Percentiles rank a stretch among this genome's conserved stretches.
phyloP scores from a whole-genome alignment of 2,113 vertebrate species.

The Prunella fulvescens region DNA sequence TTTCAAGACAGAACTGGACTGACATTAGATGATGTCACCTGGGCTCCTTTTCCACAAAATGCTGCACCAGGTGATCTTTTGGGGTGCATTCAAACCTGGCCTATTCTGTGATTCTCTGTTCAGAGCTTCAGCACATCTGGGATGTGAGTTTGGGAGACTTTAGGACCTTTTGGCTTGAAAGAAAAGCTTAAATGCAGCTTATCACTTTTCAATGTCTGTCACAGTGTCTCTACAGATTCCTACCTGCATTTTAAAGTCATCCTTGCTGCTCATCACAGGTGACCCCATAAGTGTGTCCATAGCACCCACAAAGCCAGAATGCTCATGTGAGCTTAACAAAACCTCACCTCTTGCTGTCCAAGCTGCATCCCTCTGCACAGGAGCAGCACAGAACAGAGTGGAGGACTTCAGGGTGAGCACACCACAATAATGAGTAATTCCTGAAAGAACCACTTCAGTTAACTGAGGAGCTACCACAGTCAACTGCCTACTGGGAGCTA shows the following conservation, averaged over 20 bases:
- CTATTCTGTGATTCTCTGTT: too few relatives aligned
- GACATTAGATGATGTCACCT: background rate
- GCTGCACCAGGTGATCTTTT: background rate
- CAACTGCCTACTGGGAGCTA: background rate
- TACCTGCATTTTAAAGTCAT: background rate
- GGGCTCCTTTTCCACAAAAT: background rate
- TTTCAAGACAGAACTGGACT: background rate
- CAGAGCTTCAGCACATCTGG: background rate
- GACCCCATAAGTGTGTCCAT: fast-evolving
- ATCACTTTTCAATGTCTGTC: background rate
- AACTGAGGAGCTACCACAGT: background rate
- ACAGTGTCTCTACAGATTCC: background rate
- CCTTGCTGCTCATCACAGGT: background rate
- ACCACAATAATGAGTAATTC: background rate
- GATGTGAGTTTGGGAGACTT: too few relatives aligned
- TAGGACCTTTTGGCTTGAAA: background rate
- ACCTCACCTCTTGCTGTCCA: background rate
- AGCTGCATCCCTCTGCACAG: background rate
- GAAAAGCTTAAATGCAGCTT: background rate
- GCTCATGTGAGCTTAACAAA: background rate
- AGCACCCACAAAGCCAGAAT: background rate
- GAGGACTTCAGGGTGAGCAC: background rate
- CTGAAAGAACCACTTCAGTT: background rate
- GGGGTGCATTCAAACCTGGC: background rate
- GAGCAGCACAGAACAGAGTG: background rate